Evolutionary conservation across 2,888 invertebrate species (phyloP), one percentile per base, ranked within the genome.

Genomic region (Euzetes globulus): DNA sequence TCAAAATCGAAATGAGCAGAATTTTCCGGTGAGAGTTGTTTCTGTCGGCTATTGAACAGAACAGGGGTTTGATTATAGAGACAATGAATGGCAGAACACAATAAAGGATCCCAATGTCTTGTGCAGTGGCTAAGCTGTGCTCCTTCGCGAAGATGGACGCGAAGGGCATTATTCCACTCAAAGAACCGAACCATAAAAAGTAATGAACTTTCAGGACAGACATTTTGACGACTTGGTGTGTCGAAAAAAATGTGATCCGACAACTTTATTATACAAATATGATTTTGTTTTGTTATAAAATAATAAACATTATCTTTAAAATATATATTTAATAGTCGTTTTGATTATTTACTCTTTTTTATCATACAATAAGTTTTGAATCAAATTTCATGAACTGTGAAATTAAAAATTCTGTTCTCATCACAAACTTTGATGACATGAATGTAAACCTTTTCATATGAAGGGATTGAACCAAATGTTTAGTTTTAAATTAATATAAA

Each of bases 1-100:
- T n/a, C 1, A 60, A 25, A 13, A 73, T 72, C 9, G 55, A 70
- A 6, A 60, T 5, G 19, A 76, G n/a, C 29, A 76, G 60, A 4
- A 29, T 33, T 45, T 58, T 29, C n/a, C 19, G 37, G 45, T 76
- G 73, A 9, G 11, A 55, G 15, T 33, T 19, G 19, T 70, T 55
- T 19, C 70, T 74, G 72, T 79, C 79, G 22, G 77, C 79, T 17
- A 78, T 50, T 11, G 72, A 75, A 22, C 79, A 78, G 73, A 78
- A 72, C 15, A 77, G 58, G 19, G 78, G 78, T 60, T 78, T 79
- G 3, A 74, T 25, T 7, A 78, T 27, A 55, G 78, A 75, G 50
- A 76, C 76, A n/a, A 77, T 50, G n/a, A 79, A 73, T 19, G 79
- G 79, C 25, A 79, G 27, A 15, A 78, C 55, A 22, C 71, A 76